Conservation (phyloP, 2,888 invertebrate genomes). For the Melitaea athalia region DNA sequence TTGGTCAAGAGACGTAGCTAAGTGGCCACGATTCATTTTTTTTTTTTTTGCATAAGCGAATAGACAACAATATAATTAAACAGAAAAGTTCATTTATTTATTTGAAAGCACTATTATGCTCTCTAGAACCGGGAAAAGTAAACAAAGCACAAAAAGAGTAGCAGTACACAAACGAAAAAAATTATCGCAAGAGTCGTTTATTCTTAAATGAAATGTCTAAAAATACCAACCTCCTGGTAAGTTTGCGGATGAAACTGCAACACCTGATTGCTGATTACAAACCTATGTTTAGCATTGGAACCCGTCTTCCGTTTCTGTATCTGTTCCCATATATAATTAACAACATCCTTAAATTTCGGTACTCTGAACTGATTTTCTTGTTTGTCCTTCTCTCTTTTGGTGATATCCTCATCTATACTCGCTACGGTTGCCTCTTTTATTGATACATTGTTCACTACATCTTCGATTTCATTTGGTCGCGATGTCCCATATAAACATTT, state of each 20-base stretch:
- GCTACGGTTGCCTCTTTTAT: conserved; percentile 62
- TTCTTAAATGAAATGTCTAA: conserved; percentile 4
- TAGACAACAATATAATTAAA: no score
- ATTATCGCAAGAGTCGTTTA: background rate
- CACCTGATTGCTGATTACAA: conserved; percentile 85
- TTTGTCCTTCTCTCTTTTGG: conserved; percentile 69
- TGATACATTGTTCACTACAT: conserved; percentile 73
- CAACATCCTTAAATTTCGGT: conserved; percentile 88
- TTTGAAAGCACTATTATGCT: no score
- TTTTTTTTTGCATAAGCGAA: no score
- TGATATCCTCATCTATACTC: conserved; percentile 60
- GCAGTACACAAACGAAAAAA: background rate
- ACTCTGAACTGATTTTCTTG: conserved; percentile 71
- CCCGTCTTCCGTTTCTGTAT: conserved; percentile 83
- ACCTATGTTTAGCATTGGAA: conserved; percentile 80
- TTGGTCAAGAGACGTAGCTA: no score
- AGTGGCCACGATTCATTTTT: no score
- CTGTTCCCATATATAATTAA: conserved; percentile 87
- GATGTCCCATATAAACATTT: conserved; percentile 89
- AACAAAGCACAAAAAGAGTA: no score
- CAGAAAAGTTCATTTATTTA: no score
- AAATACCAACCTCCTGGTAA: conserved; percentile 86
- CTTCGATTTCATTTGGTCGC: conserved; percentile 75
- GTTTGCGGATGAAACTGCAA: conserved; percentile 87
- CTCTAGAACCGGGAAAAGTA: no score